phyloP scores from a whole-genome alignment of 2,113 vertebrate genomes.

The Grantiella picta region DNA sequence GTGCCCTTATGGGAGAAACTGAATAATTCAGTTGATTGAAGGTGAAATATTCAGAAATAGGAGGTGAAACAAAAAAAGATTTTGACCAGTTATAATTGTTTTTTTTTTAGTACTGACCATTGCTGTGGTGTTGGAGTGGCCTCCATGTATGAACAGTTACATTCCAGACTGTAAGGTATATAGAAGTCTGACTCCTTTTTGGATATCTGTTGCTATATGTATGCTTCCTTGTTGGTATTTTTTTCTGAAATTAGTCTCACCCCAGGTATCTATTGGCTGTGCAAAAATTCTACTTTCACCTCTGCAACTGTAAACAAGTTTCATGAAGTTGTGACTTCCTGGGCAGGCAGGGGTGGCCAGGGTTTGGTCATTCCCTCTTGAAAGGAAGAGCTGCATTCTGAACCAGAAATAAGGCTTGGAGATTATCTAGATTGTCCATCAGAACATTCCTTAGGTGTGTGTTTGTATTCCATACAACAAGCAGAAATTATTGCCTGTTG shows the following conservation, averaged over 20 bases:
- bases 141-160: fast-evolving
- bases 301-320: neutral
- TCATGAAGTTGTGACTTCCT: neutral
- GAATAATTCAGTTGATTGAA: neutral
- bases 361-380: neutral
- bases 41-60: neutral
- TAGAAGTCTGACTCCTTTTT: neutral
- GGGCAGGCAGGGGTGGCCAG: neutral
- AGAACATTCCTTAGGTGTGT: neutral
- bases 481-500: neutral
- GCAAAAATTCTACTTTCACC: neutral
- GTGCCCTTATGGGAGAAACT: neutral
- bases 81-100: neutral
- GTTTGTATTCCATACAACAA: neutral
- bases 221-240: neutral
- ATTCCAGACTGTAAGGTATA: neutral
- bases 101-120: neutral
- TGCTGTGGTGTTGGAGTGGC: neutral
- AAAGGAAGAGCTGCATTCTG: neutral
- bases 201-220: neutral
- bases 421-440: neutral
- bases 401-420: neutral
- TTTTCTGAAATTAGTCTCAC: neutral
- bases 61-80: neutral
- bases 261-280: neutral